These are phyloP conservation scores for Piaya cayana DNA, from an alignment of 2,113 vertebrate genomes.

Conservation along the genomic window DNA sequence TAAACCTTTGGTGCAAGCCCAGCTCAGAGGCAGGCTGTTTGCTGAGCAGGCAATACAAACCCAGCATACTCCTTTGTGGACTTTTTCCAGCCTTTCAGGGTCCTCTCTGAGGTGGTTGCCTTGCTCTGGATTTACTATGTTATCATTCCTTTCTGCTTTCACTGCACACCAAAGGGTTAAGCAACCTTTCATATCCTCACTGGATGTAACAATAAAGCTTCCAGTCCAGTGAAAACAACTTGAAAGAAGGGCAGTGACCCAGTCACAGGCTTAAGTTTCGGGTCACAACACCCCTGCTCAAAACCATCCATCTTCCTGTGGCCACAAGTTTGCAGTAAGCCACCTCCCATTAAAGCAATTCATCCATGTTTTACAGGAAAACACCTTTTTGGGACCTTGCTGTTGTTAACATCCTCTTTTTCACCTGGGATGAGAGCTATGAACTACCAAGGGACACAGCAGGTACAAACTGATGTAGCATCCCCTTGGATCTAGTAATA, in stretches of 20 bases:
- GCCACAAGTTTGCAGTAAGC: background rate
- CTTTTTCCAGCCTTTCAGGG: background rate
- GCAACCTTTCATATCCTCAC: background rate
- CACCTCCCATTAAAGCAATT: background rate
- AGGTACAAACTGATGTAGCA: background rate
- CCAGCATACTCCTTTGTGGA: background rate
- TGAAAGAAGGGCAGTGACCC: conserved; percentile 59
- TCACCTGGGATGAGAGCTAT: background rate
- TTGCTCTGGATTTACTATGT: conserved; percentile 17
- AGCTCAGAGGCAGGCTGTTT: background rate
- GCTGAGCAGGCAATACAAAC: background rate
- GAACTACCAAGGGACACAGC: background rate
- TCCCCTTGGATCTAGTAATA: background rate
- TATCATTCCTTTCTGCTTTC: conserved; percentile 22
- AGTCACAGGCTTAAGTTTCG: conserved; percentile 40
- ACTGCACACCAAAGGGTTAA: conserved; percentile 12
- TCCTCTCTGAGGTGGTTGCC: background rate
- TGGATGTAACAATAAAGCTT: conserved; percentile 59
- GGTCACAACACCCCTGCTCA: conserved; percentile 49
- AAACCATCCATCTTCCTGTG: conserved; percentile 13
- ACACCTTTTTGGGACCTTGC: background rate
- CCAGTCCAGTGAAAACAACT: conserved; percentile 50
- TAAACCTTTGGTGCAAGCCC: background rate
- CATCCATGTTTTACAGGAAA: background rate
- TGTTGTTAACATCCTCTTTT: background rate